A percentile compares a stretch with the other conserved stretches of the same genome.
Conservation (phyloP, 2,113 vertebrate species). For the Mirza zaza region DNA sequence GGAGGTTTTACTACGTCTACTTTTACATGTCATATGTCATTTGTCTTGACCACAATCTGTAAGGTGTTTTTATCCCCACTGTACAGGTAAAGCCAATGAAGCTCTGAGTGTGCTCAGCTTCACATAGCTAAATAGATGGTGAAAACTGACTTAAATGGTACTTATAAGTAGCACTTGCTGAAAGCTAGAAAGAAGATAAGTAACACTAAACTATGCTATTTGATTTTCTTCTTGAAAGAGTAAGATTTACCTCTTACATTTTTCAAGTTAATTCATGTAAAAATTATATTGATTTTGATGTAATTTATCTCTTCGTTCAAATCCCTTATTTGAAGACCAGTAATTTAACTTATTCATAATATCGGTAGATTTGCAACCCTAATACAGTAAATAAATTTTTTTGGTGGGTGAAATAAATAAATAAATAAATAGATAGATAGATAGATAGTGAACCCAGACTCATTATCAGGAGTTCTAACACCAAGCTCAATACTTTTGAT, state of each 20-base stretch:
- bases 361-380: slow-evolving; percentile 46
- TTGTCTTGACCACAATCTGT: neutral
- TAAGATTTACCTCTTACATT: slow-evolving; percentile 40
- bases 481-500: neutral
- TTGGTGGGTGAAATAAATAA: slow-evolving; percentile 26
- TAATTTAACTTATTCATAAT: slow-evolving; percentile 68
- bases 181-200: slow-evolving; percentile 73
- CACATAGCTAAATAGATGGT: neutral
- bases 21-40: neutral
- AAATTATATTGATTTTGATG: slow-evolving; percentile 65
- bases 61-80: neutral
- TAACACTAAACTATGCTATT: slow-evolving; percentile 81
- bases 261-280: slow-evolving; percentile 58
- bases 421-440: too few relatives aligned
- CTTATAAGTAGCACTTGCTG: slow-evolving; percentile 83
- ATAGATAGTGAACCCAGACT: neutral
- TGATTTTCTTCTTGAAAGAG: slow-evolving; percentile 58
- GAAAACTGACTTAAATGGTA: slow-evolving; percentile 81
- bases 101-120: neutral
- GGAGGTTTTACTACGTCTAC: neutral
- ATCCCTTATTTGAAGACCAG: slow-evolving; percentile 9
- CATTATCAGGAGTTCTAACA: neutral
- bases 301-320: slow-evolving; percentile 70
- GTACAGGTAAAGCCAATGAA: neutral
- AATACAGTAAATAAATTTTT: slow-evolving; percentile 61